Evolutionary conservation across 92 coral and sea anemone species (phyloP).

Genomic region (Chrysogorgia sp.): DNA sequence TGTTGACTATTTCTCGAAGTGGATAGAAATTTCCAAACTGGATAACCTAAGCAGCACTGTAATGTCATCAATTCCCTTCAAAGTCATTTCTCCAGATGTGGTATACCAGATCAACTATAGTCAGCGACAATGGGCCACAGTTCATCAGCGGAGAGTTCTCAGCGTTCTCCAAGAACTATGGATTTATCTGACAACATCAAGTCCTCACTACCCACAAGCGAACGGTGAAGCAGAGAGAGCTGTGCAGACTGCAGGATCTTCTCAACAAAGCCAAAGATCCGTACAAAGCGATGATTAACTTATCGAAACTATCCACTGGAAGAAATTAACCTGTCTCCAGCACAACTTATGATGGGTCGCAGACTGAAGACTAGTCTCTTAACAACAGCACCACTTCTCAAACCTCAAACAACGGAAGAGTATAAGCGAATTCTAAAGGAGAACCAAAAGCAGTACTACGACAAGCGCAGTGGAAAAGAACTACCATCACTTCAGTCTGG

Average conservation of each 20-base stretch:
- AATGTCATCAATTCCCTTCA: slow-evolving; percentile 36
- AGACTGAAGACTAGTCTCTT: slow-evolving; percentile 52
- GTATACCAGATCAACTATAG: slow-evolving; percentile 49
- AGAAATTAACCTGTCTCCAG: slow-evolving; percentile 50
- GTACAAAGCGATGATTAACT: slow-evolving; percentile 45
- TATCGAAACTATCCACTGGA: slow-evolving; percentile 42
- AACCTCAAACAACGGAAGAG: too few species aligned
- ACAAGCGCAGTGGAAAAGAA: too few species aligned
- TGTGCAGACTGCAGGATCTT: slow-evolving; percentile 40
- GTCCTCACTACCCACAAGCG: slow-evolving; percentile 48
- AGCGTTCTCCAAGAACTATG: slow-evolving; percentile 55
- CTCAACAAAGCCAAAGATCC: slow-evolving; percentile 42
- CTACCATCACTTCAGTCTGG: too few species aligned
- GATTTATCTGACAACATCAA: slow-evolving; percentile 48
- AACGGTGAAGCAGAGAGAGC: slow-evolving; percentile 48
- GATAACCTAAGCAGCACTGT: too few species aligned
- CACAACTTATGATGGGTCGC: slow-evolving; percentile 36
- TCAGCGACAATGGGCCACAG: slow-evolving; percentile 52
- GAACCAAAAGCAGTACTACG: too few species aligned
- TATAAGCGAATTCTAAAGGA: too few species aligned
- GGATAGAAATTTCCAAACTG: slow-evolving; percentile 49
- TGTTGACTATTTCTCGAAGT: slow-evolving; percentile 51
- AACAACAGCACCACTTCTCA: not conserved
- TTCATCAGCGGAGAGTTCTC: slow-evolving; percentile 35
- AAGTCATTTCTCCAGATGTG: slow-evolving; percentile 45